Conservation (phyloP, 2,113 vertebrate genomes). For the Asarcornis scutulata region DNA sequence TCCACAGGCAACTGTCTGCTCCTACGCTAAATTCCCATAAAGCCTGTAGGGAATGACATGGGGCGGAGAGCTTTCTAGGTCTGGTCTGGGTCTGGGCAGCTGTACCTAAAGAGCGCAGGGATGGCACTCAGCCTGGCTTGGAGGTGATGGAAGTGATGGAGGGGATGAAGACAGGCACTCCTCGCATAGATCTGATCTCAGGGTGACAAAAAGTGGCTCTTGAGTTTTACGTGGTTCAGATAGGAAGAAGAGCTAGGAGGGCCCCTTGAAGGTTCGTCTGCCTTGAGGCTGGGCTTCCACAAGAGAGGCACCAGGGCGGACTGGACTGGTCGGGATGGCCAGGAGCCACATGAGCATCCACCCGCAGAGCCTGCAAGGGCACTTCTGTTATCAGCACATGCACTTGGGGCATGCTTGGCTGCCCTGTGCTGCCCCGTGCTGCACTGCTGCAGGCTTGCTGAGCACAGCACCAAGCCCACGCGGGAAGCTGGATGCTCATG, state of each 20-base stretch:
- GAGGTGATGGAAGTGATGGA: neutral
- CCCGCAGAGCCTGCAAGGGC: neutral
- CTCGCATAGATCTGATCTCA: neutral
- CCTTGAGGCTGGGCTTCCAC: accelerated
- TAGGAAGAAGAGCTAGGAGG: neutral
- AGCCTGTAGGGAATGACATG: neutral
- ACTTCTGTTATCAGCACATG: accelerated
- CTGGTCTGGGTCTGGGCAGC: neutral
- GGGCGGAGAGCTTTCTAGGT: neutral
- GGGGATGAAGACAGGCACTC: neutral
- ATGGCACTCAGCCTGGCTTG: neutral
- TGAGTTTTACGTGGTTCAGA: neutral
- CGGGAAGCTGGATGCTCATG: neutral
- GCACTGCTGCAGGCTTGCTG: neutral
- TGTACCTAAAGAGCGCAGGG: neutral
- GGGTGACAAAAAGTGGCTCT: neutral
- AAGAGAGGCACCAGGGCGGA: neutral
- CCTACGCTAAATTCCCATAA: neutral
- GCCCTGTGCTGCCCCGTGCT: neutral
- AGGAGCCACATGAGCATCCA: accelerated
- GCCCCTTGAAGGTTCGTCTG: neutral
- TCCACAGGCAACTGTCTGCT: neutral
- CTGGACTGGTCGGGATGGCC: neutral
- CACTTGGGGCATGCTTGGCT: neutral
- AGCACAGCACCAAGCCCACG: accelerated